A percentile compares a stretch with the other conserved stretches of the same genome.
Conservation (phyloP, 2,797 vertebrate species). For the Poeciliopsis paucimaculata region DNA sequence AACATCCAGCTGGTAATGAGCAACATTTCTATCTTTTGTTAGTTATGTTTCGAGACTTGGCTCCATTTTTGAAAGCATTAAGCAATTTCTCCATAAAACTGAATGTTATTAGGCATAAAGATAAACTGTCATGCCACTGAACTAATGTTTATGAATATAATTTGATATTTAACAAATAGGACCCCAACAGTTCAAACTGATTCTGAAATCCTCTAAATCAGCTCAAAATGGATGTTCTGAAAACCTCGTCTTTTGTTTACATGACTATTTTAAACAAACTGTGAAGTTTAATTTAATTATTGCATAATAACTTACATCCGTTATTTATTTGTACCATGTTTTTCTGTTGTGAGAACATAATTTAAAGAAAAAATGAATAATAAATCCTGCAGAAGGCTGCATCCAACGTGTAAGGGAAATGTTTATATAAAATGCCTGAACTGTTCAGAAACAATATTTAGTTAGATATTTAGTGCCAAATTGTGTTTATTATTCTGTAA, state of each 20-base stretch:
- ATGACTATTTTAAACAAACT: background rate
- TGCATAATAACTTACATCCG: background rate
- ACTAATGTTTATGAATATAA: background rate
- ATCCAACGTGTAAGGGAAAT: background rate
- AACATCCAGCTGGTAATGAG: background rate
- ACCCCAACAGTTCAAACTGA: background rate
- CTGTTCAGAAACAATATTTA: background rate
- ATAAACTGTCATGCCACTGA: too few relatives aligned
- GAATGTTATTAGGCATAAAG: background rate
- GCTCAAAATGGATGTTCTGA: background rate
- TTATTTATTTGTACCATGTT: background rate
- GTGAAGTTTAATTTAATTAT: background rate
- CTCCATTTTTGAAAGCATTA: background rate
- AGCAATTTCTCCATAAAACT: conserved; percentile 1
- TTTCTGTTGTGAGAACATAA: background rate
- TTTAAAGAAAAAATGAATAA: background rate
- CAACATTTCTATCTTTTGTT: conserved; percentile 6
- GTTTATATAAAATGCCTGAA: background rate
- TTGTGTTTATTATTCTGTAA: background rate
- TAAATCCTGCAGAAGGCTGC: background rate
- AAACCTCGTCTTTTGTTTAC: background rate
- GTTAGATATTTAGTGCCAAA: background rate
- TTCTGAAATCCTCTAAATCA: background rate
- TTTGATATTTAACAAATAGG: background rate
- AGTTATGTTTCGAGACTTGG: background rate